Conservation (phyloP, 2,113 vertebrate species). For the Malaclemys terrapin region DNA sequence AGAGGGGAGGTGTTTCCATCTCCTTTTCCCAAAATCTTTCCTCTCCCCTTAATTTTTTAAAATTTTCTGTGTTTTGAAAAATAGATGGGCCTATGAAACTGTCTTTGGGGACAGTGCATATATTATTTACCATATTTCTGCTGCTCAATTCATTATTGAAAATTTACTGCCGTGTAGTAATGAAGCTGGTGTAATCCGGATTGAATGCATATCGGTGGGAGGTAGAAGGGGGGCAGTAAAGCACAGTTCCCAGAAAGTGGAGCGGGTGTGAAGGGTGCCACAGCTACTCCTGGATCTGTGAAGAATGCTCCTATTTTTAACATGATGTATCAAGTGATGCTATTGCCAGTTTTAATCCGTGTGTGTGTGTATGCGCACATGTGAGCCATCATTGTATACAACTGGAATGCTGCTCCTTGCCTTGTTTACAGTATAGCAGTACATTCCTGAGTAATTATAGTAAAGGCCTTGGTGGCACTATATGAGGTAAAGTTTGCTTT, state of each 20-base stretch:
- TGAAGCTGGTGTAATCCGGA: constrained; percentile 55
- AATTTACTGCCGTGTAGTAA: background rate
- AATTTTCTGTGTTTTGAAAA: background rate
- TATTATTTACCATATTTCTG: background rate
- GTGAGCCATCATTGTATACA: background rate
- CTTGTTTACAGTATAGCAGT: constrained; percentile 49
- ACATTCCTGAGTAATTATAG: constrained; percentile 56
- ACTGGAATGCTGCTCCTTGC: constrained; percentile 28
- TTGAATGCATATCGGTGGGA: background rate
- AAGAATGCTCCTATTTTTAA: constrained; percentile 82
- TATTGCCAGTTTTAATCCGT: background rate
- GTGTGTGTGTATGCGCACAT: background rate
- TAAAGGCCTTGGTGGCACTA: constrained; percentile 23
- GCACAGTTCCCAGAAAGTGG: constrained; percentile 66
- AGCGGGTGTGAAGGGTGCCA: constrained; percentile 67
- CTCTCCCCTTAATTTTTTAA: background rate
- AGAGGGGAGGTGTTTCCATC: constrained; percentile 55
- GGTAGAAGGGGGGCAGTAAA: background rate
- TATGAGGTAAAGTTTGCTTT: constrained; percentile 65
- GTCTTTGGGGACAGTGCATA: background rate
- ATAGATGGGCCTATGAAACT: background rate
- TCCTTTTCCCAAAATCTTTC: background rate
- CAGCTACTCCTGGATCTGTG: constrained; percentile 61
- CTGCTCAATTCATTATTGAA: constrained; percentile 53
- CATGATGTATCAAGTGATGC: constrained; percentile 71